Evolutionary conservation across 2,113 vertebrate species (phyloP).

Genomic region (Tragelaphus scriptus): DNA sequence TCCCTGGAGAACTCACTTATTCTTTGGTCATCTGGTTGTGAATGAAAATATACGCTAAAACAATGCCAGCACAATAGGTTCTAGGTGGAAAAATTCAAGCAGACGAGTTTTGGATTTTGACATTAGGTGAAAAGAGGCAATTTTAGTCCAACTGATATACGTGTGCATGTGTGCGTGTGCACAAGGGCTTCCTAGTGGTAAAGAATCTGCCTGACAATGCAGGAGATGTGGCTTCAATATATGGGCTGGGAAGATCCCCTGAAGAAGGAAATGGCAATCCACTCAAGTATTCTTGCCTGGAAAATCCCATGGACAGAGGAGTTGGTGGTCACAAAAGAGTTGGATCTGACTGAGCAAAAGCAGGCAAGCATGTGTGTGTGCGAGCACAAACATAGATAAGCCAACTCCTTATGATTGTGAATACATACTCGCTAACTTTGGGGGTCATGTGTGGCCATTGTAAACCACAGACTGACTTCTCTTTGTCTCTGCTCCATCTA

Average conservation of each 20-base stretch:
- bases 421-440: background rate
- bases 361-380: background rate
- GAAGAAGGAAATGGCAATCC: background rate
- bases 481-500: background rate
- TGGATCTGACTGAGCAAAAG: background rate
- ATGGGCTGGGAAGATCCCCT: background rate
- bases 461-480: background rate
- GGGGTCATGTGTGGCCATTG: background rate
- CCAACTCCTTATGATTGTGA: background rate
- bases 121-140: background rate
- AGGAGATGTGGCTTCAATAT: background rate
- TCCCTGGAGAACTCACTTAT: background rate
- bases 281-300: background rate
- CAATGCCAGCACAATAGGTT: background rate
- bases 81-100: constrained; percentile 11
- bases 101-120: constrained; percentile 2
- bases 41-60: constrained; percentile 23
- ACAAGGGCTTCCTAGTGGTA: background rate
- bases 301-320: background rate
- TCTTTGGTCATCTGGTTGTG: constrained; percentile 31
- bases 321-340: background rate
- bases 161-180: background rate
- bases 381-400: background rate
- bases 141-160: constrained; percentile 33
- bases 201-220: background rate